A percentile compares a stretch with the other conserved stretches of the same genome.
phyloP scores from a whole-genome alignment of 2,888 invertebrate species.

The Euproctis similis region DNA sequence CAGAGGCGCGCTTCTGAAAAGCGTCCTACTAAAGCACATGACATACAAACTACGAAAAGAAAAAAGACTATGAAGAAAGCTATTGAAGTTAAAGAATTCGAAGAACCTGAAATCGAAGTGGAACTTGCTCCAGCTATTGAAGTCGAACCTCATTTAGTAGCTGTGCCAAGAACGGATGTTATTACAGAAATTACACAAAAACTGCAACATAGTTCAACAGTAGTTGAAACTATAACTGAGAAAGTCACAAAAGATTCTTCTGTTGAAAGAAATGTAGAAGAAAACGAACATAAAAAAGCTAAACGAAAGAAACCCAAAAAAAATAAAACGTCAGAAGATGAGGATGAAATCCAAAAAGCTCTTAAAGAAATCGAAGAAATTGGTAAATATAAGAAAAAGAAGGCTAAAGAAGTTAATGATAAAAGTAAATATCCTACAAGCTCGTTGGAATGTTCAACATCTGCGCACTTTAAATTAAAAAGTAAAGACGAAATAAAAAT shows the following conservation, averaged over 20 bases:
- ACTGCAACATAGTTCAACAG: conserved; percentile 46
- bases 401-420: conserved; percentile 36
- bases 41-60: conserved; percentile 48
- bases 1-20: conserved; percentile 59
- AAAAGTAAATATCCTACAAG: conserved; percentile 29
- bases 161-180: conserved; percentile 5
- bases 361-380: conserved; percentile 63
- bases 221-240: conserved; percentile 40
- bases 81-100: conserved; percentile 62
- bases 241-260: conserved; percentile 21
- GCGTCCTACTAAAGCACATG: conserved; percentile 49
- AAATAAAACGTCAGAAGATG: conserved; percentile 44
- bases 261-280: conserved; percentile 18
- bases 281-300: conserved; percentile 39
- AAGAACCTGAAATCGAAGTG: conserved; percentile 34
- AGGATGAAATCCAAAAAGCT: conserved; percentile 56
- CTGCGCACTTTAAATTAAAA: conserved; percentile 41
- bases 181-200: conserved; percentile 36
- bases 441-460: conserved; percentile 22
- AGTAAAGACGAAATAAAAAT: conserved; percentile 24
- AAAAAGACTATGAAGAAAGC: conserved; percentile 55
- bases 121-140: conserved; percentile 12
- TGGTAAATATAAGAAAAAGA: conserved; percentile 53
- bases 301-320: conserved; percentile 65
- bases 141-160: conserved; percentile 3